Percentiles rank a stretch among this genome's conserved stretches.
phyloP scores from a whole-genome alignment of 2,113 vertebrate species.

The Psammodynastes pulverulentus region DNA sequence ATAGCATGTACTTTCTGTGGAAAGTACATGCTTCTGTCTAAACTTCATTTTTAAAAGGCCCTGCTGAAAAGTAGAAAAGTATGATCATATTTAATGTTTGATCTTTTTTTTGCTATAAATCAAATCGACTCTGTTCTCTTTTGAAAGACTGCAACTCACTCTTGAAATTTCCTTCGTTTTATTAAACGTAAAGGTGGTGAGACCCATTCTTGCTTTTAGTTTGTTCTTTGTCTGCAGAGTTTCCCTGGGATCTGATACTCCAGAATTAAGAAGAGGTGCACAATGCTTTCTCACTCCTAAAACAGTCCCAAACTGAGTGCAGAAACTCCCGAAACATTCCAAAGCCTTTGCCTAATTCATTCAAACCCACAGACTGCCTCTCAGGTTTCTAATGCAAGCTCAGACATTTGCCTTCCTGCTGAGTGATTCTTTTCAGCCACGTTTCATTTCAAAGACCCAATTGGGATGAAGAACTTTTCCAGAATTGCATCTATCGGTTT shows the following conservation, averaged over 20 bases:
- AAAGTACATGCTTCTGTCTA: not conserved
- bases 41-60: not conserved
- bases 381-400: rapidly evolving
- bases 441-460: not conserved
- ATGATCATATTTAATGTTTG: not conserved
- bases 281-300: not conserved
- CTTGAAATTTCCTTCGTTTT: not conserved
- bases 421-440: not conserved
- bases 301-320: not conserved
- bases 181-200: not conserved
- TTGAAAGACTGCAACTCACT: not conserved
- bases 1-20: not conserved
- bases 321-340: not conserved
- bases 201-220: not conserved
- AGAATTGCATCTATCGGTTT: not conserved
- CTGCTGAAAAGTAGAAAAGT: not conserved
- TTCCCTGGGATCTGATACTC: not conserved
- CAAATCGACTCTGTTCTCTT: not conserved
- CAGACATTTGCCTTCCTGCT: not conserved
- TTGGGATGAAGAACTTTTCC: not conserved
- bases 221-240: not conserved
- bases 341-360: too few relatives aligned
- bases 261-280: not conserved
- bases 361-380: not conserved
- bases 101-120: not conserved